Percentiles rank a stretch among this genome's conserved stretches.
These are phyloP conservation scores for Theonella swinhoei DNA, from an alignment of 37 sponge, comb jelly and placozoan species.

Conservation along the genomic window DNA sequence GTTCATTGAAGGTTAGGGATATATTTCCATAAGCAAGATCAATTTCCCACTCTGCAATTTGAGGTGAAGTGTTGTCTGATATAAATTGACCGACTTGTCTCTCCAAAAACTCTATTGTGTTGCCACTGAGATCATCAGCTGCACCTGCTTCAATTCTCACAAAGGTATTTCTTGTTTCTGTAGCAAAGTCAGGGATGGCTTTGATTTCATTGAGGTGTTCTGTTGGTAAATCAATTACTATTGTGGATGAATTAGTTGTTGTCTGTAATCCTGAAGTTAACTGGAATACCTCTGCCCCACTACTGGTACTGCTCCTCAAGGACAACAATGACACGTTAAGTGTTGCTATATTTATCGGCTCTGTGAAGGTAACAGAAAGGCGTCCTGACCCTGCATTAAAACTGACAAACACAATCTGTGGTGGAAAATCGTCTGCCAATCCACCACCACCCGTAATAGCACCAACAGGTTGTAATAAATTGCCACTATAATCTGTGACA, in stretches of 20 bases:
- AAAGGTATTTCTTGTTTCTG: slow-evolving; percentile 23
- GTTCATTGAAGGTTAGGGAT: slow-evolving; percentile 77
- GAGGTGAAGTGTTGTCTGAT: slow-evolving; percentile 68
- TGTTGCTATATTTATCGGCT: slow-evolving; percentile 42
- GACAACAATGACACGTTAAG: slow-evolving; percentile 34
- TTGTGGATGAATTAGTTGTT: slow-evolving; percentile 44
- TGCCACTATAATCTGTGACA: slow-evolving; percentile 56
- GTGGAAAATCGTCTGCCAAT: slow-evolving; percentile 32
- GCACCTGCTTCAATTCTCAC: slow-evolving; percentile 35
- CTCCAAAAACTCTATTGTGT: slow-evolving; percentile 21
- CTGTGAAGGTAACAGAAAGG: slow-evolving; percentile 61
- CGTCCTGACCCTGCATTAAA: slow-evolving; percentile 62
- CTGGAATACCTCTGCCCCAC: slow-evolving; percentile 28
- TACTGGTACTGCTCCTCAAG: slow-evolving; percentile 23
- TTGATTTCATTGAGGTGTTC: slow-evolving; percentile 77
- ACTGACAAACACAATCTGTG: slow-evolving; percentile 21
- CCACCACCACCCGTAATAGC: slow-evolving; percentile 33
- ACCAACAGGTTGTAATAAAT: slow-evolving; percentile 25
- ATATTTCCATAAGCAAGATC: slow-evolving; percentile 56
- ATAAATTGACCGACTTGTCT: slow-evolving; percentile 15
- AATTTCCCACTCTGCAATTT: slow-evolving; percentile 40
- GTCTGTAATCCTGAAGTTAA: slow-evolving; percentile 48
- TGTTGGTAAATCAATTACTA: slow-evolving; percentile 52
- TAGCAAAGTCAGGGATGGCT: slow-evolving; percentile 47
- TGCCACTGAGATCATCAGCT: slow-evolving; percentile 62